Conservation (phyloP, 2,888 invertebrate species). For the Trichopoda pennipes region DNA sequence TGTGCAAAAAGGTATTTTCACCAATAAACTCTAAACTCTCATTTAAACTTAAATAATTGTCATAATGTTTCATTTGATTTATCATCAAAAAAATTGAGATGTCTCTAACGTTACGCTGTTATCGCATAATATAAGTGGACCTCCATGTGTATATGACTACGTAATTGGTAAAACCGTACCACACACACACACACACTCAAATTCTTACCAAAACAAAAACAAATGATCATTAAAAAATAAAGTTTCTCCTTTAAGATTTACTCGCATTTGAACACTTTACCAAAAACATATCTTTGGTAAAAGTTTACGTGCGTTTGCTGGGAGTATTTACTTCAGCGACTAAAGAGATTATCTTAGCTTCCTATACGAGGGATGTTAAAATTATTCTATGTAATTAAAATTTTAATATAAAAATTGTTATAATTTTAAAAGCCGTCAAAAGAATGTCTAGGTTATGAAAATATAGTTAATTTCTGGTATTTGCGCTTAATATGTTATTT, state of each 20-base stretch:
- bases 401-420: too few species aligned
- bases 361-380: not conserved
- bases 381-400: not conserved
- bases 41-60: constrained; percentile 13
- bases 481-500: not conserved
- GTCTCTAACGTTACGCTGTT: constrained; percentile 77
- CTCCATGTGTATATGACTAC: constrained; percentile 2
- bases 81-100: constrained; percentile 78
- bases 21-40: not conserved
- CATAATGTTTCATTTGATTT: constrained; percentile 72
- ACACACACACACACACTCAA: not conserved
- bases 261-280: constrained; percentile 54
- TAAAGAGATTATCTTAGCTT: constrained; percentile 53
- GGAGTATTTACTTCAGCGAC: constrained; percentile 51
- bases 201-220: constrained; percentile 10
- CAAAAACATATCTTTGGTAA: constrained; percentile 54
- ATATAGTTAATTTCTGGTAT: too few species aligned
- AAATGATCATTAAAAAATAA: constrained; percentile 56
- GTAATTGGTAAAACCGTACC: not conserved
- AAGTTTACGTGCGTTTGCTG: constrained; percentile 46
- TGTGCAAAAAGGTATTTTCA: not conserved
- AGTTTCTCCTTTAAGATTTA: constrained; percentile 59
- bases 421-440: too few species aligned
- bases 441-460: too few species aligned
- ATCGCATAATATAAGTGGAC: constrained; percentile 45